Percentiles rank a stretch among this genome's conserved stretches.
These are phyloP conservation scores for Cephalopachus bancanus DNA, from an alignment of 2,797 vertebrate species.

Conservation along the genomic window DNA sequence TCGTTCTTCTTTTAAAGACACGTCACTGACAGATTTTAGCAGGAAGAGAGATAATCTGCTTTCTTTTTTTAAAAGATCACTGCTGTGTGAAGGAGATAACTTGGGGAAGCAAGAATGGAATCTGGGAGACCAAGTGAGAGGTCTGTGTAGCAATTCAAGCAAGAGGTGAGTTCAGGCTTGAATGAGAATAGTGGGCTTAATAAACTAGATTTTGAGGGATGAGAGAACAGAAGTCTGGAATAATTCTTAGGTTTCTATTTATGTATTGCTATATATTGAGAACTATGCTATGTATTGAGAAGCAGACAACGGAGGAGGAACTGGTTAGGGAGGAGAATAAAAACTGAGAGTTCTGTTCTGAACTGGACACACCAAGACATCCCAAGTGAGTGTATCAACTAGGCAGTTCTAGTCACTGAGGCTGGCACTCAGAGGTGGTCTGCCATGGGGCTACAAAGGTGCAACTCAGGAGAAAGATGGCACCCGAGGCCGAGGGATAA, in stretches of 20 bases:
- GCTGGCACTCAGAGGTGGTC: background rate
- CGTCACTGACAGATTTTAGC: background rate
- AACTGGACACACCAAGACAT: background rate
- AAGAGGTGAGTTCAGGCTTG: background rate
- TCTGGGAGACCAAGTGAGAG: background rate
- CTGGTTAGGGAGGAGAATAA: background rate
- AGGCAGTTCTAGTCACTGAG: background rate
- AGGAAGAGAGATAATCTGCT: background rate
- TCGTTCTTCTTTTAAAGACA: background rate
- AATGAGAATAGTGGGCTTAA: background rate
- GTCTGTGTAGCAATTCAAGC: background rate
- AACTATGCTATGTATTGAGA: background rate
- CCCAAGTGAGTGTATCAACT: background rate
- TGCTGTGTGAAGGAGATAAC: background rate
- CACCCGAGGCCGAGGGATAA: background rate
- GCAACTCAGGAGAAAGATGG: background rate
- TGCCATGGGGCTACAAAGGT: rapidly evolving
- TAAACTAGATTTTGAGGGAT: background rate
- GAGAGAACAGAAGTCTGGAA: background rate
- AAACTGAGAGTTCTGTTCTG: background rate
- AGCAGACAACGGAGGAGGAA: background rate
- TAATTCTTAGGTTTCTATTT: background rate
- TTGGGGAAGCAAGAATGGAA: background rate
- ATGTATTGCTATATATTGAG: no score
- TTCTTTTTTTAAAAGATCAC: background rate